Percentiles rank a stretch among this genome's conserved stretches.
phyloP scores from a whole-genome alignment of 2,888 invertebrate genomes.

The Drosophila kambysellisi region DNA sequence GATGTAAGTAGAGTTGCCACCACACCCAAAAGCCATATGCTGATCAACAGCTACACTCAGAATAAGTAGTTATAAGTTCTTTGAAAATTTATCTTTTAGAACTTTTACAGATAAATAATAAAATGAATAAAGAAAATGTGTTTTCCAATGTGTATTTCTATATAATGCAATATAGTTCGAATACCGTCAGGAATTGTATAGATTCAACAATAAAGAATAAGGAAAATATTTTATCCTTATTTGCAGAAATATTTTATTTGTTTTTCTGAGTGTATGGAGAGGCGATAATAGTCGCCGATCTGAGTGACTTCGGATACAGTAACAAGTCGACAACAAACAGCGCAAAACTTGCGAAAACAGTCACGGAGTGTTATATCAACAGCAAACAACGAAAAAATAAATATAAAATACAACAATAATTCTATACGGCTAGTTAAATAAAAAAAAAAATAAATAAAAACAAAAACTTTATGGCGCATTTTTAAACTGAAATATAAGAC shows the following conservation, averaged over 20 bases:
- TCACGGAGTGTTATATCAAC: constrained; percentile 66
- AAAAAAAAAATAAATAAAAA: constrained; percentile 48
- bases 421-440: constrained; percentile 47
- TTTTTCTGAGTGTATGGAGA: constrained; percentile 1
- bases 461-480: constrained; percentile 40
- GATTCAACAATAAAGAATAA: not conserved
- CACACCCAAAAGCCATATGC: constrained; percentile 53
- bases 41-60: constrained; percentile 55
- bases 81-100: too few relatives aligned
- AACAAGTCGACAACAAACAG: constrained; percentile 15
- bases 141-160: not conserved
- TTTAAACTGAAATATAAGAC: constrained; percentile 55
- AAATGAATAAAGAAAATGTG: not conserved
- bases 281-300: constrained; percentile 20
- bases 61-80: not conserved
- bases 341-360: constrained; percentile 68
- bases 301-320: not conserved
- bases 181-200: not conserved
- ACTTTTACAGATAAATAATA: not conserved
- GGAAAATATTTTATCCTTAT: not conserved
- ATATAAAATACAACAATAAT: constrained; percentile 34
- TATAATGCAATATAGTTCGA: not conserved
- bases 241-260: not conserved
- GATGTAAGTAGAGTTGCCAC: constrained; percentile 47
- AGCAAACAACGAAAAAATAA: constrained; percentile 29